Conservation (phyloP, 2,888 invertebrate genomes). For the Callimorpha dominula region DNA sequence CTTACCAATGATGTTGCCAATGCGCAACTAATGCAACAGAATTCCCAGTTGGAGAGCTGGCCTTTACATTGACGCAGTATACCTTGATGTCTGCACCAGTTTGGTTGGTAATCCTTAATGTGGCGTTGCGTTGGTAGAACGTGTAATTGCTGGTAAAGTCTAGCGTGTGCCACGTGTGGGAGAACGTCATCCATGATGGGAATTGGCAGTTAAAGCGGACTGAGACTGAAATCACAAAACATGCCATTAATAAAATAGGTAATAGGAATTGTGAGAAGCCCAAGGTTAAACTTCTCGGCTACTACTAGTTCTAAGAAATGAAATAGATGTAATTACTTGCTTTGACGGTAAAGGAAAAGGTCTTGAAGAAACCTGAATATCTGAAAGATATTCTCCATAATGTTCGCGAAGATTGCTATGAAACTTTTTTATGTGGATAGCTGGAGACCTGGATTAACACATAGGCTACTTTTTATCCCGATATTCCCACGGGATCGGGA, state of each 20-base stretch:
- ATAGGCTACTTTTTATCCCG: too few relatives aligned
- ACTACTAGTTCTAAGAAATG: too few relatives aligned
- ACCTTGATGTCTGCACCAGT: slow-evolving; percentile 89
- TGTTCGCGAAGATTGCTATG: too few relatives aligned
- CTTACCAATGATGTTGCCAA: slow-evolving; percentile 85
- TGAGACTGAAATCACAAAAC: slow-evolving; percentile 83
- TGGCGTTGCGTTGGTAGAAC: slow-evolving; percentile 94
- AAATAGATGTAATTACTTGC: too few relatives aligned
- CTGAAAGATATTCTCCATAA: too few relatives aligned
- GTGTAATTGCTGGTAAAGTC: slow-evolving; percentile 95
- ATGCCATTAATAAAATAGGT: not conserved
- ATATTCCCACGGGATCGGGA: too few relatives aligned
- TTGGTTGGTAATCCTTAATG: slow-evolving; percentile 89
- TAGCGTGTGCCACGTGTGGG: slow-evolving; percentile 95
- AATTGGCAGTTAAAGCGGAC: slow-evolving; percentile 93
- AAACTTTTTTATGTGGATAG: too few relatives aligned
- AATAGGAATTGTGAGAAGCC: not conserved
- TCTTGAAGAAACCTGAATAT: not conserved
- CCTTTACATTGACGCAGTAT: slow-evolving; percentile 88
- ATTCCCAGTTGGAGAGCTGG: slow-evolving; percentile 83
- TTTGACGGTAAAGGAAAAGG: too few relatives aligned
- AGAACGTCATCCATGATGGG: slow-evolving; percentile 94
- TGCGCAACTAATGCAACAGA: slow-evolving; percentile 85
- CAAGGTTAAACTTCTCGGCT: too few relatives aligned
- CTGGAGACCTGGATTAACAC: too few relatives aligned